A percentile compares a stretch with the other conserved stretches of the same genome.
Conservation (phyloP, 2,888 invertebrate genomes). For the Stenichneumon culpator region DNA sequence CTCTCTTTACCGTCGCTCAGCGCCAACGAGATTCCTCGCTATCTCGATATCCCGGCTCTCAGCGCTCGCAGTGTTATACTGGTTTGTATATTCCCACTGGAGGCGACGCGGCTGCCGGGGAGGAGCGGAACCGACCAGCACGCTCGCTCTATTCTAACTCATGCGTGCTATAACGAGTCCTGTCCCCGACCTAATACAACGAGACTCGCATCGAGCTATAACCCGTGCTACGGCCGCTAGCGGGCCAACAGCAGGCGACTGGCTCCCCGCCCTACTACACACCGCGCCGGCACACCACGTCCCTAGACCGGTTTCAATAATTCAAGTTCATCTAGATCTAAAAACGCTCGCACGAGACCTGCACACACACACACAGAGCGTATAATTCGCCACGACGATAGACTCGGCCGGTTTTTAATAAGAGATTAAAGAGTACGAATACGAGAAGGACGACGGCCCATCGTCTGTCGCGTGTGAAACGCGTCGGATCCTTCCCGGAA, state of each 20-base stretch:
- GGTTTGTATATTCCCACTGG: not conserved
- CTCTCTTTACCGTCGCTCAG: conserved; percentile 15
- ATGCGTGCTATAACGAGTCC: conserved; percentile 75
- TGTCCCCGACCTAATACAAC: conserved; percentile 83
- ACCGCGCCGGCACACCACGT: conserved; percentile 42
- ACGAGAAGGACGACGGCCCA: conserved; percentile 25
- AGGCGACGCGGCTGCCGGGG: not conserved
- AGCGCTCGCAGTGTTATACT: not conserved
- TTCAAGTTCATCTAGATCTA: conserved; percentile 82
- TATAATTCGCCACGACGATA: conserved; percentile 52
- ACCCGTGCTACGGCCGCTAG: conserved; percentile 58
- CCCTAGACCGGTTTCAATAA: conserved; percentile 80
- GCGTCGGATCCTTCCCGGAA: not conserved
- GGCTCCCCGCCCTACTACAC: conserved; percentile 18
- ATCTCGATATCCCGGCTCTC: not conserved
- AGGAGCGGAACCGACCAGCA: not conserved
- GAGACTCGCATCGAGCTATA: conserved; percentile 76
- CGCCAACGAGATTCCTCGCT: conserved; percentile 1
- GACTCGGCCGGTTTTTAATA: conserved; percentile 56
- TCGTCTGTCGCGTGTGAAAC: conserved; percentile 58
- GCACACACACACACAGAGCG: conserved; percentile 18
- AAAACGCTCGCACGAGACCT: conserved; percentile 63
- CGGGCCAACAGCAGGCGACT: conserved; percentile 15
- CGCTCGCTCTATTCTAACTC: conserved; percentile 78
- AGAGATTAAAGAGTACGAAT: conserved; percentile 19